A percentile compares a stretch with the other conserved stretches of the same genome.
phyloP scores from a whole-genome alignment of 2,797 vertebrate genomes.

The Menidia menidia region DNA sequence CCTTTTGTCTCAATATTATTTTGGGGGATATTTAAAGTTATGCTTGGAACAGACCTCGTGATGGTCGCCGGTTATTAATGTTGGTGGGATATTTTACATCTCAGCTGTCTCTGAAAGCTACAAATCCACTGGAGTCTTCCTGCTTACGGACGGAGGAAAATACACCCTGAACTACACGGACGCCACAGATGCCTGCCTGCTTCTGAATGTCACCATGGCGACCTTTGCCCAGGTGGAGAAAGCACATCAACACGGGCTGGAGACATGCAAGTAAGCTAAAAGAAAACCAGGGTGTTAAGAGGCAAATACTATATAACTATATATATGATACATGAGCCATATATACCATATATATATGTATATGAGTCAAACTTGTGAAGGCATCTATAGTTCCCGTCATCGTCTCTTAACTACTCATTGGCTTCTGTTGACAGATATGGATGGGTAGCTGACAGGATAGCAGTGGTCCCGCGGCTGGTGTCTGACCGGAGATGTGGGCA shows the following conservation, averaged over 20 bases:
- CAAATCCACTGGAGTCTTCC: constrained; percentile 67
- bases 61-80: neutral
- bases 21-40: too few relatives aligned
- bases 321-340: neutral
- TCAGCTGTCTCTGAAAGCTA: constrained; percentile 24
- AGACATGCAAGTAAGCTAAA: constrained; percentile 81
- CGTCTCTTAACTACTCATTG: too few relatives aligned
- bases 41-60: too few relatives aligned
- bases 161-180: constrained; percentile 73
- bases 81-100: neutral
- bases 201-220: constrained; percentile 72
- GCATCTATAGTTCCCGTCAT: too few relatives aligned
- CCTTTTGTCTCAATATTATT: too few relatives aligned
- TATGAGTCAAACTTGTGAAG: neutral
- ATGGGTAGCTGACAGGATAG: constrained; percentile 73
- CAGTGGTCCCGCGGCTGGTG: constrained; percentile 69
- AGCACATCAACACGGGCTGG: constrained; percentile 65
- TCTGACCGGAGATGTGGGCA: constrained; percentile 59
- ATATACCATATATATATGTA: too few relatives aligned
- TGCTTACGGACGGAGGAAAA: constrained; percentile 42
- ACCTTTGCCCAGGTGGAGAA: constrained; percentile 66
- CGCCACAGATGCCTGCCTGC: constrained; percentile 65
- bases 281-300: neutral
- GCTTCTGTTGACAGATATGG: constrained; percentile 69
- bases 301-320: neutral